phyloP scores from a whole-genome alignment of 2,797 vertebrate genomes.

The Propithecus perrieri region DNA sequence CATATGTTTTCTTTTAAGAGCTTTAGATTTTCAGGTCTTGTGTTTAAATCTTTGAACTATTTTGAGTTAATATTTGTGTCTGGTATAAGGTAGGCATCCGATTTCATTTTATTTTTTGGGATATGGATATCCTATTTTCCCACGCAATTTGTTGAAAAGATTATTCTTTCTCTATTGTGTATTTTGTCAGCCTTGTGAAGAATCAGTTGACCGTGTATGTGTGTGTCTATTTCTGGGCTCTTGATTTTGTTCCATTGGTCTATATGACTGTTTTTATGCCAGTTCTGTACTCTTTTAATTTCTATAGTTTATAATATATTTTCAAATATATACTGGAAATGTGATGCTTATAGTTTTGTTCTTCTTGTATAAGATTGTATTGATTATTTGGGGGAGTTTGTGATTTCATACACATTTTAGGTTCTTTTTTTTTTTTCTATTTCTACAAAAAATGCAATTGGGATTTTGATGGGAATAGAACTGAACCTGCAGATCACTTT shows the following conservation, averaged over 20 bases:
- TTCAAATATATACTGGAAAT: neutral
- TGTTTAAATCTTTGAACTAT: neutral
- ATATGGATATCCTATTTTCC: neutral
- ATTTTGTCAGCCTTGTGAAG: neutral
- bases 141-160: neutral
- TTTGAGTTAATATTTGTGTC: neutral
- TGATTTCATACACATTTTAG: neutral
- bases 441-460: neutral
- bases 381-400: neutral
- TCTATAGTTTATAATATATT: neutral
- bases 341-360: neutral
- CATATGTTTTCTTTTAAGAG: neutral
- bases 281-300: neutral
- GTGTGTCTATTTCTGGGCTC: neutral
- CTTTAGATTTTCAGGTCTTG: neutral
- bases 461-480: neutral
- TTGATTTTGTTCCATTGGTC: neutral
- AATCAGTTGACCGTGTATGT: neutral
- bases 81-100: neutral
- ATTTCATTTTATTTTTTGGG: neutral
- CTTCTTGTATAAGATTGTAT: neutral
- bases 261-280: neutral
- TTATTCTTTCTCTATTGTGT: neutral
- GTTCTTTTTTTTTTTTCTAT: neutral
- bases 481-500: neutral